phyloP scores from a whole-genome alignment of 2,113 vertebrate genomes.

The Corythornis madagascariensis region DNA sequence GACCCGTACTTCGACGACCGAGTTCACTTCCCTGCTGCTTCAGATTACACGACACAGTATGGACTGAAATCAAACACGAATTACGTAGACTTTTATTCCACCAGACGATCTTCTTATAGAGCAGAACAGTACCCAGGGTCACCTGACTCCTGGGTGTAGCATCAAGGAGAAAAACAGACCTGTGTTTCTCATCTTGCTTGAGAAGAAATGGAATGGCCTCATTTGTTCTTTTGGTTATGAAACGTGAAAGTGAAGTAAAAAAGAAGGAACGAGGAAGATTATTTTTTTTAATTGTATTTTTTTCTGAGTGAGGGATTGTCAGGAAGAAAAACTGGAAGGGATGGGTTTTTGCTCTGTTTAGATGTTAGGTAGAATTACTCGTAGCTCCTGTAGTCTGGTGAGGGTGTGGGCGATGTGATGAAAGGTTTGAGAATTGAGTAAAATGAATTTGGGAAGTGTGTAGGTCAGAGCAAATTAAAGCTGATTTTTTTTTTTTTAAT shows the following conservation, averaged over 20 bases:
- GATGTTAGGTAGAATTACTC: slow-evolving; percentile 84
- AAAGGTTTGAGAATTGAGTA: slow-evolving; percentile 84
- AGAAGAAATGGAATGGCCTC: slow-evolving; percentile 67
- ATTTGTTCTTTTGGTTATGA: slow-evolving; percentile 71
- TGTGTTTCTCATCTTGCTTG: slow-evolving; percentile 64
- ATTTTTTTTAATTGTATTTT: slow-evolving; percentile 17
- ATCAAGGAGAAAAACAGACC: slow-evolving; percentile 47
- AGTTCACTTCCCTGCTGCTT: slow-evolving; percentile 85
- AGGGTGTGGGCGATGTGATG: slow-evolving; percentile 87
- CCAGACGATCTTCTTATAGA: slow-evolving; percentile 90
- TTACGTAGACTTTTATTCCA: slow-evolving; percentile 98
- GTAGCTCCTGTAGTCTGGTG: slow-evolving; percentile 86
- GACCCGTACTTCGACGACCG: slow-evolving; percentile 91
- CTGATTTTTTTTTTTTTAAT: slow-evolving; percentile 80
- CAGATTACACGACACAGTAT: slow-evolving; percentile 87
- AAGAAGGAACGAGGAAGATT: slow-evolving; percentile 81
- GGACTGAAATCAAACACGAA: slow-evolving; percentile 93
- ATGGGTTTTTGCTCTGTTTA: slow-evolving; percentile 79
- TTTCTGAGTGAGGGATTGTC: slow-evolving; percentile 62
- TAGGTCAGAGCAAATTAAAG: slow-evolving; percentile 87
- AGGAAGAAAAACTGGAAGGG: slow-evolving; percentile 69
- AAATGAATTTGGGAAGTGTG: slow-evolving; percentile 77
- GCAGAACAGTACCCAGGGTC: slow-evolving; percentile 96
- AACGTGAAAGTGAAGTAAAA: slow-evolving; percentile 83
- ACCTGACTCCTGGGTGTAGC: slow-evolving; percentile 97